Evolutionary conservation across 2,113 vertebrate genomes (phyloP).

Genomic region (Ammodramus savannarum): DNA sequence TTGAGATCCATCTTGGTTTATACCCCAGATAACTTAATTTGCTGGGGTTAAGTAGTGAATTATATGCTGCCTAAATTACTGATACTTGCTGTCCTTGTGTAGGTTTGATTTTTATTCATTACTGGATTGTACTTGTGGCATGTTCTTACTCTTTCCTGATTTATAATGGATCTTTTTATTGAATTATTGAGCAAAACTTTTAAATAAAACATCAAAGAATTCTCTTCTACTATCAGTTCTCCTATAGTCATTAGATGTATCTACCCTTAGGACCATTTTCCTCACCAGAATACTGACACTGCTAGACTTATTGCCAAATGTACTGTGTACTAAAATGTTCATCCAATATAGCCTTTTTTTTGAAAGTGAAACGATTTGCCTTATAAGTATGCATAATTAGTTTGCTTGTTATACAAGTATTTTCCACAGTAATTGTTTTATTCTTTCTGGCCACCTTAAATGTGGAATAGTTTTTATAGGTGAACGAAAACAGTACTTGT

Average conservation of each 20-base stretch:
- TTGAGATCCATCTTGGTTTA: neutral
- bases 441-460: neutral
- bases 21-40: neutral
- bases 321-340: neutral
- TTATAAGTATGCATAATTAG: neutral
- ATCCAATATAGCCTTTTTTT: neutral
- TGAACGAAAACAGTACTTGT: neutral
- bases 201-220: slow-evolving; percentile 67
- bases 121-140: slow-evolving; percentile 25
- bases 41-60: neutral
- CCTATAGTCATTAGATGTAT: slow-evolving; percentile 15
- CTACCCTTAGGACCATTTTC: slow-evolving; percentile 30
- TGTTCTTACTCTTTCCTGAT: slow-evolving; percentile 34
- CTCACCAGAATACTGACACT: slow-evolving; percentile 25
- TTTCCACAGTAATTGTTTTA: neutral
- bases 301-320: neutral
- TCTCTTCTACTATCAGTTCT: slow-evolving; percentile 46
- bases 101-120: neutral
- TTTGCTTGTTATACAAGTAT: neutral
- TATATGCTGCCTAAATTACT: neutral
- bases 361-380: neutral
- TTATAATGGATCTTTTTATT: slow-evolving; percentile 62
- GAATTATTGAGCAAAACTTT: slow-evolving; percentile 66
- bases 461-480: neutral
- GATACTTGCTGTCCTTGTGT: neutral